phyloP scores from a whole-genome alignment of 1,140 invertebrate genomes.

The Orius insidiosus region DNA sequence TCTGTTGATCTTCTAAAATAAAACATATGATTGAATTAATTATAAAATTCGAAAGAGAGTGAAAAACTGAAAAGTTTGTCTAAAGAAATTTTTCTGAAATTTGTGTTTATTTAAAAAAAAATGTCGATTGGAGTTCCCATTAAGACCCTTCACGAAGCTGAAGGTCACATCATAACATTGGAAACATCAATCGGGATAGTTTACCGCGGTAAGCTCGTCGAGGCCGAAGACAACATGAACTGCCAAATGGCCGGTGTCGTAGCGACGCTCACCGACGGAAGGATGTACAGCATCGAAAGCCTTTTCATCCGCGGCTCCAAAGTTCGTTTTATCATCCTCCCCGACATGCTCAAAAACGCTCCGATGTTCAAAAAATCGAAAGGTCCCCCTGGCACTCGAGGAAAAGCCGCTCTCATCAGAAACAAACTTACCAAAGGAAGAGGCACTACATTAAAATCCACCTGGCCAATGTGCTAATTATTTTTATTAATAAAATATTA shows the following conservation, averaged over 20 bases:
- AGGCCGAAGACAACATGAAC: constrained; percentile 97
- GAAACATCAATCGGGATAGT: constrained; percentile 97
- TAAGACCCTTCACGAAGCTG: constrained; percentile 98
- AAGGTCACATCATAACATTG: constrained; percentile 94
- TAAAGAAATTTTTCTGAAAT: too few species aligned
- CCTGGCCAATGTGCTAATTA: too few species aligned
- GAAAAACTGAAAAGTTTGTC: background rate
- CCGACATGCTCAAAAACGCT: constrained; percentile 99
- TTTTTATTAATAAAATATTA: too few species aligned
- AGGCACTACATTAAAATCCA: too few species aligned
- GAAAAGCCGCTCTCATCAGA: too few species aligned
- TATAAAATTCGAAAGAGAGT: too few species aligned
- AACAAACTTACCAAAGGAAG: too few species aligned
- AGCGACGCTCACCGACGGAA: constrained; percentile 78
- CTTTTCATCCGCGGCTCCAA: constrained; percentile 97
- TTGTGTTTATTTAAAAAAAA: constrained; percentile 1
- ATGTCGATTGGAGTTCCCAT: constrained; percentile 89
- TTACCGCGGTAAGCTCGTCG: constrained; percentile 92
- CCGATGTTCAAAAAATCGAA: constrained; percentile 90
- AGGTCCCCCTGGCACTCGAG: too few species aligned
- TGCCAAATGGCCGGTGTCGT: constrained; percentile 88
- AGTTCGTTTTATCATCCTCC: constrained; percentile 92
- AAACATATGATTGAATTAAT: too few species aligned
- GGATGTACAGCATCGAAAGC: constrained; percentile 85
- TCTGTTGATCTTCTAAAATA: too few species aligned